Conservation (phyloP, 1,140 invertebrate species). For the Microvelia longipes region DNA sequence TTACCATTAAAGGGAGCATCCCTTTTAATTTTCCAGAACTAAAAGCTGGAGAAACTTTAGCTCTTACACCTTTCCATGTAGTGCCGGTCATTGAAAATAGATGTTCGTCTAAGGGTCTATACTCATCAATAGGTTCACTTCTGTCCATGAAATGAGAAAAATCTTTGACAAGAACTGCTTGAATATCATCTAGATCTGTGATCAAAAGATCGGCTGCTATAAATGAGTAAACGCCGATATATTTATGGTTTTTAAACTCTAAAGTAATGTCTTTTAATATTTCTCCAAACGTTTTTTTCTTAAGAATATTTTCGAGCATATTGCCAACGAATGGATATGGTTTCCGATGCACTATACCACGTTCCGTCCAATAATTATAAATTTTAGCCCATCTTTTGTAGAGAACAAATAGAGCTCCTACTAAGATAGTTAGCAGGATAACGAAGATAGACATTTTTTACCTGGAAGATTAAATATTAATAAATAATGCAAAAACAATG, state of each 20-base stretch:
- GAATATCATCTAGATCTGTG: conserved; percentile 31
- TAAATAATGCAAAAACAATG: no score
- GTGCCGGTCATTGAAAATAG: conserved; percentile 35
- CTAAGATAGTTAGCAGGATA: not conserved
- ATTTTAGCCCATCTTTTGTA: not conserved
- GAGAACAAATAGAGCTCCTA: not conserved
- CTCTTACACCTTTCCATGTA: conserved; percentile 40
- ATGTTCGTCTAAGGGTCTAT: conserved; percentile 35
- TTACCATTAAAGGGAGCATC: conserved; percentile 13
- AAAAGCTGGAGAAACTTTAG: conserved; percentile 44
- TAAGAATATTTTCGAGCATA: not conserved
- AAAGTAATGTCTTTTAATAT: not conserved
- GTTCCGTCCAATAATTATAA: not conserved
- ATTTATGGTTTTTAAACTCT: conserved; percentile 19
- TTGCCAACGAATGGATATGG: not conserved
- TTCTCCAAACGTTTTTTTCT: not conserved
- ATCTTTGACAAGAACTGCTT: conserved; percentile 37
- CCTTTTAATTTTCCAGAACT: conserved; percentile 36
- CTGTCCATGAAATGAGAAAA: conserved; percentile 38
- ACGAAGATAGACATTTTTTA: not conserved
- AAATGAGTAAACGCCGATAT: conserved; percentile 20
- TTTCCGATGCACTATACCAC: not conserved
- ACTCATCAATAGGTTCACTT: conserved; percentile 31
- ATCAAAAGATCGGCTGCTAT: conserved; percentile 17
- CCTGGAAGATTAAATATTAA: no score